phyloP scores from a whole-genome alignment of 2,113 vertebrate species.

The Lathamus discolor region DNA sequence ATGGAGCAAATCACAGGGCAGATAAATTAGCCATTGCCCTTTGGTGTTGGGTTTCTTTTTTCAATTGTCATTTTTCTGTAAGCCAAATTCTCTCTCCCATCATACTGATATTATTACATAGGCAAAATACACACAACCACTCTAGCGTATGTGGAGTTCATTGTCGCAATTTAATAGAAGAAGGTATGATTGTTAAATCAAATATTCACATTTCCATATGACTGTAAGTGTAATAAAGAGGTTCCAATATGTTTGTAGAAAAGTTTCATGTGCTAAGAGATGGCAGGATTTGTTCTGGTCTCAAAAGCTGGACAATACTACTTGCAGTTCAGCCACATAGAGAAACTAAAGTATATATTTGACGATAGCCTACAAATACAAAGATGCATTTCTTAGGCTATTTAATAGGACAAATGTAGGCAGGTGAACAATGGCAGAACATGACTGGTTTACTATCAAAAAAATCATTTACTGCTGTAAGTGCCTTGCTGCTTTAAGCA shows the following conservation, averaged over 20 bases:
- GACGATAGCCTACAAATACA: not conserved
- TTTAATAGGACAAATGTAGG: not conserved
- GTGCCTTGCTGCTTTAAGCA: not conserved
- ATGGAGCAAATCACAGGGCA: not conserved
- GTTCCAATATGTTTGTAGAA: not conserved
- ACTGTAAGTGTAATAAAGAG: not conserved
- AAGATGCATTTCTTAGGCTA: not conserved
- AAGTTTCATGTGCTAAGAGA: not conserved
- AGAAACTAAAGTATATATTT: not conserved
- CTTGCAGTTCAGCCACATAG: not conserved
- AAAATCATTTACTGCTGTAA: not conserved
- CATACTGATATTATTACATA: not conserved
- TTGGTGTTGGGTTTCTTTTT: accelerated
- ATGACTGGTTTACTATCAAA: not conserved
- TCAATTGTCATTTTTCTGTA: not conserved
- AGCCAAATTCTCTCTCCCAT: not conserved
- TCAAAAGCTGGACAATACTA: not conserved
- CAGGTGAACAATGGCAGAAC: not conserved
- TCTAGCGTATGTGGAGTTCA: not conserved
- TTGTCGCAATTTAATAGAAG: not conserved
- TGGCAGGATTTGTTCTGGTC: not conserved
- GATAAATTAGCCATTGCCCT: not conserved
- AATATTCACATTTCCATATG: not conserved
- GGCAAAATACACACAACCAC: not conserved
- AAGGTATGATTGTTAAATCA: not conserved